Evolutionary conservation across 2,113 vertebrate species (phyloP).

Genomic region (Ardeotis arabs): DNA sequence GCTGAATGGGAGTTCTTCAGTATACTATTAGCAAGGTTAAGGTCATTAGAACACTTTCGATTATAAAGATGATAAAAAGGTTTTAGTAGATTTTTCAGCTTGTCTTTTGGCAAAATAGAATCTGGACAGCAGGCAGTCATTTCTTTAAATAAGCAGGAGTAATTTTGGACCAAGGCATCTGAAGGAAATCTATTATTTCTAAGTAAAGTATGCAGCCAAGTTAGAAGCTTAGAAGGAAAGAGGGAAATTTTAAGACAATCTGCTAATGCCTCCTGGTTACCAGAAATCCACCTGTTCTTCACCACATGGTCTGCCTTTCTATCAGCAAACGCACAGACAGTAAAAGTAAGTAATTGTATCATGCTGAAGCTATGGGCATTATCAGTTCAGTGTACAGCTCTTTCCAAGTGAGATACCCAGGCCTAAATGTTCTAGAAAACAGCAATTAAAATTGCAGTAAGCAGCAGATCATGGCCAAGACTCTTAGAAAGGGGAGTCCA

Average conservation of each 20-base stretch:
- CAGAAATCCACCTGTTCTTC: background rate
- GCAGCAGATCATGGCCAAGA: background rate
- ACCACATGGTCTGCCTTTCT: background rate
- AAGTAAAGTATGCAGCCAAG: background rate
- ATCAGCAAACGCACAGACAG: background rate
- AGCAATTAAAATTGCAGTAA: background rate
- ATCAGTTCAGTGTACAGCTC: background rate
- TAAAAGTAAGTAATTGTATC: background rate
- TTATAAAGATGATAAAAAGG: background rate
- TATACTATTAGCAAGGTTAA: background rate
- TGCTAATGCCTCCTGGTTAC: background rate
- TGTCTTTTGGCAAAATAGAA: background rate
- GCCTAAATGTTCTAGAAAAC: background rate
- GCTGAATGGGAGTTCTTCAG: background rate
- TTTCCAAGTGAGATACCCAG: background rate
- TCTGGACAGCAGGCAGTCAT: background rate
- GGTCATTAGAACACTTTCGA: fast-evolving
- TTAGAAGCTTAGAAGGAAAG: background rate
- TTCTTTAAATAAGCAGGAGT: background rate
- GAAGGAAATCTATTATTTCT: background rate
- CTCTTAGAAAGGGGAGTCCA: background rate
- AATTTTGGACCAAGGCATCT: background rate
- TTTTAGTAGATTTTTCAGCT: background rate
- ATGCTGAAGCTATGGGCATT: background rate
- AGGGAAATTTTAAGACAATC: background rate